Base-by-base conservation (phyloP, 2,113 vertebrate genomes). In the Pseudois nayaur region DNA sequence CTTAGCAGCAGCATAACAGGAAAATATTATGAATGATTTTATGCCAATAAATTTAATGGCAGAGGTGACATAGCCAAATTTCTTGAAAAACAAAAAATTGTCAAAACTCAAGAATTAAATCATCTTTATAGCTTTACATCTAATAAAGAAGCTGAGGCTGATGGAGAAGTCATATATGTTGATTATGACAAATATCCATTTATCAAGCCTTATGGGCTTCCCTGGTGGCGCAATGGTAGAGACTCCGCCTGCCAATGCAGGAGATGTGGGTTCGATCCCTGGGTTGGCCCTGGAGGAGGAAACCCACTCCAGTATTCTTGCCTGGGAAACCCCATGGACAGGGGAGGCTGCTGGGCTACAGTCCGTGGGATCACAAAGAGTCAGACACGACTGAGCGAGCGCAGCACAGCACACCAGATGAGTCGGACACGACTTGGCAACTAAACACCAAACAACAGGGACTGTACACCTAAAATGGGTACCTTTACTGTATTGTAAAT, bases 171-270 rank as follows among this genome's bases (percentile, higher is more conserved):
- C 21, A 3, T 45, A 2, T 27, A 59, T 67, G 13, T 84, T 88
- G 62, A 36, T 71, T 84, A 27, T 8, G 6, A 40, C 31, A n/a
- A 59, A 67, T 55, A 27, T 7, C 43, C 15, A 8, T 91, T 87
- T 43, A 64, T 43, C 25, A 64, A 62, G 50, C 76, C 33, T 33
- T 81, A 54, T 27, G 40, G 71, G 71, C 40, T 76, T 43, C 23
- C 71, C 11, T 8, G 71, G 71, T 43, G 23, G 40, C 0, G 0
- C 40, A 15, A 0, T 15, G 71, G 71, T 43, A 27, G 43, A 43
- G 40, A 76, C 1, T 15, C 71, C 1, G 0, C 23, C 23, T 76
- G 36, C 71, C 71, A 76, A 2, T 15, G 71, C 23, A 27, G 71
- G 40, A 76, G 11, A 43, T 8, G 71, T 15, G 40, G 23, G 40